Evolutionary conservation across 2,888 invertebrate species (phyloP).

Genomic region (Leucoma salicis): DNA sequence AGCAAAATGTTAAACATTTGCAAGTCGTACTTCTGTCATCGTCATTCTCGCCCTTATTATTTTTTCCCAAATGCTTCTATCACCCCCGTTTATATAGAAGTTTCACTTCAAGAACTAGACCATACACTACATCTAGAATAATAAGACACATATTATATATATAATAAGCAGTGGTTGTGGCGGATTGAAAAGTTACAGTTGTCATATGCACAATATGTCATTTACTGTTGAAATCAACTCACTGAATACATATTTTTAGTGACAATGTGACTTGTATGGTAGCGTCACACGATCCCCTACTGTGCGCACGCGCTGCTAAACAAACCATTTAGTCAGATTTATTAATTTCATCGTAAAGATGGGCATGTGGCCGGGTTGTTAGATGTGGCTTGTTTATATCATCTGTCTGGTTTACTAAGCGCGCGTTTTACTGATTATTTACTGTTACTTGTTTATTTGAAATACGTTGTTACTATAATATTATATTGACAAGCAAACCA

Average conservation of each 20-base stretch:
- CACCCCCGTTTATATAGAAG: too few relatives aligned
- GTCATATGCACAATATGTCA: slow-evolving; percentile 9
- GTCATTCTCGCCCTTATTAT: too few relatives aligned
- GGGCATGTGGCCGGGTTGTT: slow-evolving; percentile 52
- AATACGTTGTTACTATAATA: too few relatives aligned
- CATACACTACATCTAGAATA: too few relatives aligned
- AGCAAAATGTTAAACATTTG: too few relatives aligned
- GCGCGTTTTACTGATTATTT: slow-evolving; percentile 13
- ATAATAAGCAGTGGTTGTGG: too few relatives aligned
- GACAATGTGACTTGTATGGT: slow-evolving; percentile 19
- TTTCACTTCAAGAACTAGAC: too few relatives aligned
- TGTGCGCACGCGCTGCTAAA: slow-evolving; percentile 67
- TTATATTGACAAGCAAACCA: too few relatives aligned
- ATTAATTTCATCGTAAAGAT: slow-evolving; percentile 52
- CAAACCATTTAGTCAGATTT: slow-evolving; percentile 62
- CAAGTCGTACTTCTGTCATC: too few relatives aligned
- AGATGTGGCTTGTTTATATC: slow-evolving; percentile 66
- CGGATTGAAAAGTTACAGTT: not conserved
- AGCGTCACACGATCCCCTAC: slow-evolving; percentile 43
- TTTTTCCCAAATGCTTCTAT: too few relatives aligned
- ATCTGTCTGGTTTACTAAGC: slow-evolving; percentile 56
- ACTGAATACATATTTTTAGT: slow-evolving; percentile 17
- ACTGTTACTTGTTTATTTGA: too few relatives aligned
- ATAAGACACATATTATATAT: too few relatives aligned
- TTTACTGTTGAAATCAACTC: slow-evolving; percentile 4